Evolutionary conservation across 2,113 vertebrate species (phyloP).

Genomic region (Herpetotheres cachinnans): DNA sequence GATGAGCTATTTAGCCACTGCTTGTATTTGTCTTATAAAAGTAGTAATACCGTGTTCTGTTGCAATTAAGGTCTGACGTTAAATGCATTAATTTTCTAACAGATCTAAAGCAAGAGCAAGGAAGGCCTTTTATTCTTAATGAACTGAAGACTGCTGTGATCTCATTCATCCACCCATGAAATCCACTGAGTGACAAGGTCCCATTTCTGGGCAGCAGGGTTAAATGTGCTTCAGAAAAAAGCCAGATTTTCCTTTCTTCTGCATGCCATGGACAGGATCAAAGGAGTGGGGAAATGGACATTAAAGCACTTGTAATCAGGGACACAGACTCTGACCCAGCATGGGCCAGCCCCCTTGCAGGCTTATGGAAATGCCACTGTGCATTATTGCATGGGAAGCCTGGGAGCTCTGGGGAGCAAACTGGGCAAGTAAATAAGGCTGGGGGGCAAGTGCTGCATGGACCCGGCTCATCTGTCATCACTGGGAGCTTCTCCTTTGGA

Average conservation of each 20-base stretch:
- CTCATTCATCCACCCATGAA: slow-evolving; percentile 65
- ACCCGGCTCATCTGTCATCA: not conserved
- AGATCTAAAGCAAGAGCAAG: not conserved
- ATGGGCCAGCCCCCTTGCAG: slow-evolving; percentile 50
- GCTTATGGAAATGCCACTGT: not conserved
- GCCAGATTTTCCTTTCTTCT: slow-evolving; percentile 64
- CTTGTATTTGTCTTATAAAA: slow-evolving; percentile 27
- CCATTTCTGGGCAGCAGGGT: slow-evolving; percentile 48
- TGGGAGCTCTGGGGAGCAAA: not conserved
- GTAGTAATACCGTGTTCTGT: not conserved
- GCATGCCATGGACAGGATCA: slow-evolving; percentile 54
- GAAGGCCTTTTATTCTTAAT: slow-evolving; percentile 48
- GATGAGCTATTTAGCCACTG: slow-evolving; percentile 28
- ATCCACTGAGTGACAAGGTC: slow-evolving; percentile 63
- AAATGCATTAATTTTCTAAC: slow-evolving; percentile 34
- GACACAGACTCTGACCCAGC: slow-evolving; percentile 46
- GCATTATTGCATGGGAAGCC: not conserved
- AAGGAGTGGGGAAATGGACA: slow-evolving; percentile 51
- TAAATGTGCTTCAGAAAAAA: slow-evolving; percentile 59
- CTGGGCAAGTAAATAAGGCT: not conserved
- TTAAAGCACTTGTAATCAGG: slow-evolving; percentile 59
- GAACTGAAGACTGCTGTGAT: slow-evolving; percentile 55
- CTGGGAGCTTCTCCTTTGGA: not conserved
- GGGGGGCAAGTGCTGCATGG: not conserved
- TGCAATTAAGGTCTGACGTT: slow-evolving; percentile 7